A percentile compares a stretch with the other conserved stretches of the same genome.
Conservation (phyloP, 2,888 invertebrate species). For the Eristalinus sepulchralis region DNA sequence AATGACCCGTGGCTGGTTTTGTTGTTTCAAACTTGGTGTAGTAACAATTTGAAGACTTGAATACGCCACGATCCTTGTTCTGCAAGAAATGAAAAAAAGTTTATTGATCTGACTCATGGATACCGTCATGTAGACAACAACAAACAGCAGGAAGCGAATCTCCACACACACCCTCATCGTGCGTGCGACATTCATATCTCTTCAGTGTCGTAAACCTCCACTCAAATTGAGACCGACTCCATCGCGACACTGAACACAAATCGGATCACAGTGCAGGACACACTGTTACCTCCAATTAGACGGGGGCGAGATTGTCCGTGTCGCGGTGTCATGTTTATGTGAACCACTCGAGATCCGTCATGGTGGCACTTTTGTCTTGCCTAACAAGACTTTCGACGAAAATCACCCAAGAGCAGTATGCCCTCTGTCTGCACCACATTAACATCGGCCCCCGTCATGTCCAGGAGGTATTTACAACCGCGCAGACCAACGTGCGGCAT, state of each 20-base stretch:
- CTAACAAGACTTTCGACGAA: conserved; percentile 55
- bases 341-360: conserved; percentile 39
- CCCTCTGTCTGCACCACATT: conserved; percentile 63
- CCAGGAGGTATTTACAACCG: conserved; percentile 66
- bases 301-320: conserved; percentile 57
- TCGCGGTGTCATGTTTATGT: conserved; percentile 65
- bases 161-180: background rate
- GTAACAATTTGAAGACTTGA: conserved; percentile 37
- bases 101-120: background rate
- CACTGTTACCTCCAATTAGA: conserved; percentile 62
- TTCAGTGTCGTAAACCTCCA: conserved; percentile 35
- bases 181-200: conserved; percentile 1
- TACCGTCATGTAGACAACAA: background rate
- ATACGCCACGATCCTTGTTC: conserved; percentile 37
- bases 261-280: conserved; percentile 25
- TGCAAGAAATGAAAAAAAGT: conserved; percentile 5
- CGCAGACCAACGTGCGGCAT: conserved; percentile 49
- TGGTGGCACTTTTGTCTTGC: conserved; percentile 38
- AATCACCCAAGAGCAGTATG: conserved; percentile 29
- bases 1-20: conserved; percentile 32
- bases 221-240: conserved; percentile 9
- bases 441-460: conserved; percentile 66
- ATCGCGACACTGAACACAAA: conserved; percentile 36
- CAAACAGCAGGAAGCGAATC: background rate
- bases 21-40: conserved; percentile 58